These are phyloP conservation scores for Eurytoma adleriae DNA, from an alignment of 2,888 invertebrate genomes.

Conservation along the genomic window DNA sequence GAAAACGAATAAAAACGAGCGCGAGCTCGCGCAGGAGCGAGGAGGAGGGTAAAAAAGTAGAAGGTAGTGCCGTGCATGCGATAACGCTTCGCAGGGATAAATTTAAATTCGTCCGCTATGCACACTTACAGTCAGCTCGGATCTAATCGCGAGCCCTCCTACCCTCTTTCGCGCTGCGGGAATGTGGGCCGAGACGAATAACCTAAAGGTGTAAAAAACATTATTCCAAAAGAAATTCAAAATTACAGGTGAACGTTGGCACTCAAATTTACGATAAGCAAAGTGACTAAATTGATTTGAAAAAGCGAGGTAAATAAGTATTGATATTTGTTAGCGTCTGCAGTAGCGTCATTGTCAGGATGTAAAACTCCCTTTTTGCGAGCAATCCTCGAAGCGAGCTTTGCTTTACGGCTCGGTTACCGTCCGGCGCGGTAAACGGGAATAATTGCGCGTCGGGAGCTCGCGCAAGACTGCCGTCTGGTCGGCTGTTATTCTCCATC, in stretches of 20 bases:
- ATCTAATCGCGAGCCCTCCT: constrained; percentile 50
- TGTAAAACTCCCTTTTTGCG: constrained; percentile 1
- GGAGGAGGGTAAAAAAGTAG: constrained; percentile 54
- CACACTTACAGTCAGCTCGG: constrained; percentile 56
- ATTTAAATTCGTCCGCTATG: constrained; percentile 58
- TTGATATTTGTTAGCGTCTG: not conserved
- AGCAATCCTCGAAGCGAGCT: constrained; percentile 5
- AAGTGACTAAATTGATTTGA: too few species aligned
- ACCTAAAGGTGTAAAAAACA: not conserved
- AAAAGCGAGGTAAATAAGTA: not conserved
- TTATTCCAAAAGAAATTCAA: too few species aligned
- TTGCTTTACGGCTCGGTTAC: constrained; percentile 19
- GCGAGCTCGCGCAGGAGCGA: constrained; percentile 5
- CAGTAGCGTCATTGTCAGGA: constrained; percentile 15
- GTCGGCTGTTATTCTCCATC: constrained; percentile 51
- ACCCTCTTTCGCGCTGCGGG: constrained; percentile 10
- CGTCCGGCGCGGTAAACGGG: constrained; percentile 64
- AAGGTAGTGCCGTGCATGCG: constrained; percentile 54
- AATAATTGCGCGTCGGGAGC: constrained; percentile 67
- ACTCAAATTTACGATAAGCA: too few species aligned
- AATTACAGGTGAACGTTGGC: too few species aligned
- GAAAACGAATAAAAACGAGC: constrained; percentile 59
- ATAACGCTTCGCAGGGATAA: constrained; percentile 57
- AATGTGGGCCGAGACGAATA: constrained; percentile 20
- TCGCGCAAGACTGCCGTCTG: constrained; percentile 62